phyloP scores from a whole-genome alignment of 2,888 invertebrate species.

The Temnothorax ravouxi region DNA sequence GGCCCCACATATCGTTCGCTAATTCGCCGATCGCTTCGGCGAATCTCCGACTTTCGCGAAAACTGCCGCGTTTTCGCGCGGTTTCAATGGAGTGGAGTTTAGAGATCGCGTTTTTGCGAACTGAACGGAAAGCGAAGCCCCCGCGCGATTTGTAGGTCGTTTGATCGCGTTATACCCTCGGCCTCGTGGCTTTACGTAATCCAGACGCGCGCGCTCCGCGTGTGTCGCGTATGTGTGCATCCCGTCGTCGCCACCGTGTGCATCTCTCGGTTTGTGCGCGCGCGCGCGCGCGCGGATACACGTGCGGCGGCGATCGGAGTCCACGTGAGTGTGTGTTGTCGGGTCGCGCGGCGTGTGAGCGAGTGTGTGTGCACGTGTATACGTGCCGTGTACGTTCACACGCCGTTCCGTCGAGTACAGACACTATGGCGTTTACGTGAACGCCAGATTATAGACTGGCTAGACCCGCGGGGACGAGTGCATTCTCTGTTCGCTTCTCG shows the following conservation, averaged over 20 bases:
- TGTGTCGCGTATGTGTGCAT: slow-evolving; percentile 25
- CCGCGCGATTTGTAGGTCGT: slow-evolving; percentile 83
- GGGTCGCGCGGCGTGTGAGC: too few relatives aligned
- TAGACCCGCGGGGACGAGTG: slow-evolving; percentile 47
- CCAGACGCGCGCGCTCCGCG: slow-evolving; percentile 52
- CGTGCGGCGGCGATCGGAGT: neutral
- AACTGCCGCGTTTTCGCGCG: slow-evolving; percentile 41
- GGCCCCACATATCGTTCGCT: slow-evolving; percentile 18
- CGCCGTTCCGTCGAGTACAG: slow-evolving; percentile 28
- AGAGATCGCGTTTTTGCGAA: slow-evolving; percentile 64
- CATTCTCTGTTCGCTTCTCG: slow-evolving; percentile 35
- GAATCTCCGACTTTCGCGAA: slow-evolving; percentile 31
- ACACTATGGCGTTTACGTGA: slow-evolving; percentile 47
- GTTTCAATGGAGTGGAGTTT: slow-evolving; percentile 42
- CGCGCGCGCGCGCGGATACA: slow-evolving; percentile 3
- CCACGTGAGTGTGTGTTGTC: neutral
- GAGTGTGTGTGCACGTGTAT: neutral
- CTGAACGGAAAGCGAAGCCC: slow-evolving; percentile 77
- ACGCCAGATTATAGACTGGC: slow-evolving; percentile 62
- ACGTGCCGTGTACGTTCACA: neutral
- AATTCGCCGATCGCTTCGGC: slow-evolving; percentile 38
- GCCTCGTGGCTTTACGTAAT: slow-evolving; percentile 78
- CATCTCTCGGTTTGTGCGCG: too few relatives aligned
- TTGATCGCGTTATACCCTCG: slow-evolving; percentile 79
- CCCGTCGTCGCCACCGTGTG: slow-evolving; percentile 4